Percentiles rank a stretch among this genome's conserved stretches.
These are phyloP conservation scores for Archips crataeganus DNA, from an alignment of 2,888 invertebrate species.

Conservation along the genomic window DNA sequence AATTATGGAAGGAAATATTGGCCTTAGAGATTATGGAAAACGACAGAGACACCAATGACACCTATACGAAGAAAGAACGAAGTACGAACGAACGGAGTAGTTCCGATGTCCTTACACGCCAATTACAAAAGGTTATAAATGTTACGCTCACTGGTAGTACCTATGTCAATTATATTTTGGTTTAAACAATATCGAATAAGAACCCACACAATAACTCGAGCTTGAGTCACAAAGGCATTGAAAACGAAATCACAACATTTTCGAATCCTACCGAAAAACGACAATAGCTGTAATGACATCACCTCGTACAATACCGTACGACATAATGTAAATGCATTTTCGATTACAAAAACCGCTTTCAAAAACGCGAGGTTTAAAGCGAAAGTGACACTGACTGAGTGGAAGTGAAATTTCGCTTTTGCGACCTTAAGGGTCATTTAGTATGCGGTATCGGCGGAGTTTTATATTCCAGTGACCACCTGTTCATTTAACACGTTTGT, in stretches of 20 bases:
- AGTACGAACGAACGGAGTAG: no score
- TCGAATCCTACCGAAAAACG: constrained; percentile 7
- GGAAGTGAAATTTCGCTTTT: constrained; percentile 60
- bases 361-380: constrained; percentile 44
- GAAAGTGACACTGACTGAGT: constrained; percentile 52
- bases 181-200: constrained; percentile 15
- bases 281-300: constrained; percentile 29
- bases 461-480: constrained; percentile 21
- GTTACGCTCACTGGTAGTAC: background rate
- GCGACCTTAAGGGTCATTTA: constrained; percentile 53
- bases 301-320: constrained; percentile 40
- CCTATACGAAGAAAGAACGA: no score
- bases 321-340: constrained; percentile 43
- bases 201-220: constrained; percentile 18
- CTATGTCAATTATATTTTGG: background rate
- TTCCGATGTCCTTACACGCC: background rate
- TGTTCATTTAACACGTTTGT: background rate
- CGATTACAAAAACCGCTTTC: constrained; percentile 41
- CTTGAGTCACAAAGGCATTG: constrained; percentile 9
- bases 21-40: no score
- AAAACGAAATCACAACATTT: constrained; percentile 13
- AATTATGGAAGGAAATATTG: no score
- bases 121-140: background rate
- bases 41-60: no score
- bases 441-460: constrained; percentile 24